These are phyloP conservation scores for Congeria kusceri DNA, from an alignment of 2,888 invertebrate genomes.

Conservation along the genomic window DNA sequence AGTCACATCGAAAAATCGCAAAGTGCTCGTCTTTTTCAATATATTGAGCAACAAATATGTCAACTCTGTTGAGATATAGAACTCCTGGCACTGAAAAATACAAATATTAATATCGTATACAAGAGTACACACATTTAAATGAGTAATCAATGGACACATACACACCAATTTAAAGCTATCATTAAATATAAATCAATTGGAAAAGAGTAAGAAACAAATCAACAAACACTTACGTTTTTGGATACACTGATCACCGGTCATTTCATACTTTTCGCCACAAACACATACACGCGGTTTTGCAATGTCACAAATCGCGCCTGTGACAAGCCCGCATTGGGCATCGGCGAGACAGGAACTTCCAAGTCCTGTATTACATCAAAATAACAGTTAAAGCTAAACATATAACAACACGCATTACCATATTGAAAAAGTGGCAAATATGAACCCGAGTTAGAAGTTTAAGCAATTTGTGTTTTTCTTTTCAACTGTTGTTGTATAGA, in stretches of 20 bases:
- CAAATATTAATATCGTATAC: not conserved
- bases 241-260: not conserved
- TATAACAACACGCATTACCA: too few species aligned
- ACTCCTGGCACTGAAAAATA: not conserved
- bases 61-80: not conserved
- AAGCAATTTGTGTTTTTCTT: too few species aligned
- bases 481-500: too few species aligned
- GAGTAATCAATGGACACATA: too few species aligned
- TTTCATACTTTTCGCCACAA: not conserved
- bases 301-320: not conserved
- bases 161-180: too few species aligned
- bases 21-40: constrained; percentile 8
- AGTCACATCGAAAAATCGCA: constrained; percentile 19
- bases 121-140: too few species aligned
- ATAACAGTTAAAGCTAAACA: too few species aligned
- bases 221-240: not conserved
- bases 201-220: too few species aligned
- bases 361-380: not conserved
- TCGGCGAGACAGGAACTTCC: not conserved
- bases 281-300: not conserved
- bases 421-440: too few species aligned
- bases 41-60: constrained; percentile 5
- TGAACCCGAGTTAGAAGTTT: too few species aligned
- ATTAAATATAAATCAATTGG: too few species aligned
- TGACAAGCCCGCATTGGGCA: not conserved